Evolutionary conservation across 1,140 invertebrate species (phyloP), one percentile per base, ranked within the genome.

Genomic region (Glomeris maerens): DNA sequence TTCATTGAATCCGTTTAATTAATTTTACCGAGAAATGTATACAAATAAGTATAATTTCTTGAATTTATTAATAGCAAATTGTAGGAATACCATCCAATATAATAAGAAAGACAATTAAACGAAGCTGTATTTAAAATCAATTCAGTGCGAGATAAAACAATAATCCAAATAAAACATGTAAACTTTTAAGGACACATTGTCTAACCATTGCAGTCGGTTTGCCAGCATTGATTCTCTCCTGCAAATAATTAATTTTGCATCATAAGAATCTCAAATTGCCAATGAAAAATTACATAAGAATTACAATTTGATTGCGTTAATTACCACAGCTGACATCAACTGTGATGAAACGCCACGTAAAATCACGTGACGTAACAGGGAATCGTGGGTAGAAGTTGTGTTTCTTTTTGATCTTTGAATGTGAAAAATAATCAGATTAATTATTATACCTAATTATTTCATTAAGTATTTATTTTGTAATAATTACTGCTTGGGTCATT

Each of bases 171-270:
- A n/a, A n/a, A n/a, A n/a, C n/a, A n/a, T n/a, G n/a, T n/a, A n/a
- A n/a, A n/a, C n/a, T n/a, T n/a, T n/a, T n/a, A n/a, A n/a, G n/a
- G n/a, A n/a, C n/a, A n/a, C n/a, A n/a, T n/a, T n/a, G n/a, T n/a
- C 61, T 58, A 60, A 67, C 66, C 55, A 75, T 64, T 21, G 84
- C 78, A 57, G 87, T 90, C 1, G 90, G 85, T 49, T 83, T 74
- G 22, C 91, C 91, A 47, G 87, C 84, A 70, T 87, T 82, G 21
- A 92, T 83, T 55, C 84, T 75, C 57, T 94, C 88, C 82, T 86
- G 57, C 7, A 52, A 55, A 39, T 27, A 53, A 36, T 36, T n/a
- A n/a, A n/a, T n/a, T n/a, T n/a, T n/a, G n/a, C n/a, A n/a, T 36
- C 31, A 36, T 10, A 36, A 36, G 17, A 10, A 36, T 36, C 17